Base-by-base conservation (phyloP, 2,888 invertebrate genomes). In the Drosophila ustulata region DNA sequence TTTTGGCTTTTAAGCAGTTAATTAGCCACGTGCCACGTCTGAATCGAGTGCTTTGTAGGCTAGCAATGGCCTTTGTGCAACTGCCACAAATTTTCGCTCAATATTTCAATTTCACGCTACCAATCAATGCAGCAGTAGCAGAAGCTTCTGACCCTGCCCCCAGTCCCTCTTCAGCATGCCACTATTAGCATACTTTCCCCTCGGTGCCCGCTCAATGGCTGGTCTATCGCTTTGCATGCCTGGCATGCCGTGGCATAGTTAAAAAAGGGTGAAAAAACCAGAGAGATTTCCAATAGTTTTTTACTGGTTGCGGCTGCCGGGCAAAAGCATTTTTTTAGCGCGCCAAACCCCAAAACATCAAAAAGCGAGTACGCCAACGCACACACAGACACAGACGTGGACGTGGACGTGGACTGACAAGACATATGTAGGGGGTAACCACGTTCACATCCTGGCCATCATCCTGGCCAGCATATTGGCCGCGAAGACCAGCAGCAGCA, bases 271-370 rank as follows among this genome's bases (percentile, higher is more conserved):
- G 52, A 66, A 50, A 39, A 51, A 57, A 13, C 32, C 11, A 56
- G 61, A 71, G 56, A 80, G 67, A 72, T 78, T 80, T 71, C 86
- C 88, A 86, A 83, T 88, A 83, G 88, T 83, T 83, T 82, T 83
- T 86, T 80, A 61, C 67, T 75, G 47, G 56, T 45, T 58, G 64
- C 50, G 61, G 59, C 72, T 51, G 62, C 47, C 57, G 87, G 80
- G 65, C 82, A 82, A 84, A 80, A 7, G 88, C 75, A 88, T 83
- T 83, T 83, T 82, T 82, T 64, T 45, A 78, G 4, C 32, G 73
- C 86, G 72, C 75, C 77, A 77, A 85, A 73, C 83, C 78, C 86
- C 86, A 86, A 83, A 83, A 88, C 83, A 83, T 83, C 83, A 83
- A 83, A 83, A 83, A 83, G 83, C 86, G 72, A 88, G 70, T 63